These are phyloP conservation scores for Bellardia bayeri DNA, from an alignment of 2,888 invertebrate genomes.

Conservation along the genomic window DNA sequence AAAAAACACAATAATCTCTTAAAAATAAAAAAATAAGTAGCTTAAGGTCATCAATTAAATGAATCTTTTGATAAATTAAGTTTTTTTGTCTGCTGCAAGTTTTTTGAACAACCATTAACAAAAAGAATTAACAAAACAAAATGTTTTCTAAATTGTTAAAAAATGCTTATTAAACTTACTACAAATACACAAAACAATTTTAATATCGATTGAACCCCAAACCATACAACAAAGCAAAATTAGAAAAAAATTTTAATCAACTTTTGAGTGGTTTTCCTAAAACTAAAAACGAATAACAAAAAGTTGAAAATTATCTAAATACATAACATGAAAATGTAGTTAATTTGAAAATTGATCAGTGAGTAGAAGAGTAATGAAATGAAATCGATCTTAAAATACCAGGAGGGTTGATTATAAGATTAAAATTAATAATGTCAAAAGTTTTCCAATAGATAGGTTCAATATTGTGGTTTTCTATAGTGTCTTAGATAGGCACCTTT, in stretches of 20 bases:
- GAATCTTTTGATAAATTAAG: constrained; percentile 47
- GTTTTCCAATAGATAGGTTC: too few relatives aligned
- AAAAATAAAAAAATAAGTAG: constrained; percentile 47
- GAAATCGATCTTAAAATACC: neutral
- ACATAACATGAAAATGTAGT: constrained; percentile 53
- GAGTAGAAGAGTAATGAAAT: neutral
- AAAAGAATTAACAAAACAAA: neutral
- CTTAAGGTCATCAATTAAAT: constrained; percentile 70
- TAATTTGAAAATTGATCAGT: constrained; percentile 17
- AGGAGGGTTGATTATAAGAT: too few relatives aligned
- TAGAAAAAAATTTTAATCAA: constrained; percentile 14
- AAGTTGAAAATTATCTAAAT: constrained; percentile 17
- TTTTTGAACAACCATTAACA: neutral
- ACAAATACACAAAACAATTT: neutral
- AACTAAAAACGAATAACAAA: neutral
- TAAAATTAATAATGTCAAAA: neutral
- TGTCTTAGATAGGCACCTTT: too few relatives aligned
- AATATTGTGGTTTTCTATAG: too few relatives aligned
- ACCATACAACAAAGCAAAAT: constrained; percentile 6
- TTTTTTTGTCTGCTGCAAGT: neutral
- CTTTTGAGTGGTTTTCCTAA: constrained; percentile 10
- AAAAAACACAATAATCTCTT: too few relatives aligned
- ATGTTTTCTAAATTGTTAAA: neutral
- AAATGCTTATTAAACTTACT: neutral
- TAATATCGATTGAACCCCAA: constrained; percentile 2